phyloP scores from a whole-genome alignment of 1,140 invertebrate genomes.

The Diabrotica virgifera region DNA sequence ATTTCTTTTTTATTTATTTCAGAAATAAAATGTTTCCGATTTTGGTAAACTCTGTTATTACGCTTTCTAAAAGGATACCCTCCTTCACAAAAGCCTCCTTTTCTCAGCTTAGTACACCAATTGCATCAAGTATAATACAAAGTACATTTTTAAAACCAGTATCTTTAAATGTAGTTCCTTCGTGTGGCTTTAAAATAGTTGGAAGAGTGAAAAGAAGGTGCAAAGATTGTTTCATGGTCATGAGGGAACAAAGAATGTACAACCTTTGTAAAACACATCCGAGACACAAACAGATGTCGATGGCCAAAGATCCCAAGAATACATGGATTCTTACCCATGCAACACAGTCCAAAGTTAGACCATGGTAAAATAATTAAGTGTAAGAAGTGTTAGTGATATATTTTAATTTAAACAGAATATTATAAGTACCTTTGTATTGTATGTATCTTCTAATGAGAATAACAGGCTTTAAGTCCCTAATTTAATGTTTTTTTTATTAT shows the following conservation, averaged over 20 bases:
- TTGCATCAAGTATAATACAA: not conserved
- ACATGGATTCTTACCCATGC: conserved; percentile 72
- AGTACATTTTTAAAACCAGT: conserved; percentile 18
- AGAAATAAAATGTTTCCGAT: not conserved
- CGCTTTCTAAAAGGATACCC: not conserved
- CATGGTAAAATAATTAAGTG: conserved; percentile 49
- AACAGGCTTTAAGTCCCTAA: no score
- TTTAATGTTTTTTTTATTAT: no score
- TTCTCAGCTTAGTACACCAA: not conserved
- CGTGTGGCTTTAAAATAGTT: conserved; percentile 60
- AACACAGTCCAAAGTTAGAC: conserved; percentile 60
- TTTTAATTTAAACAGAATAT: no score
- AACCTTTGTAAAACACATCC: conserved; percentile 72
- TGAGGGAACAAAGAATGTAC: conserved; percentile 64
- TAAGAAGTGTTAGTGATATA: not conserved
- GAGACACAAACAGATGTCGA: conserved; percentile 76
- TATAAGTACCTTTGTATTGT: no score
- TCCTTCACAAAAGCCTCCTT: not conserved
- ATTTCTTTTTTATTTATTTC: not conserved
- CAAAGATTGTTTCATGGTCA: conserved; percentile 72
- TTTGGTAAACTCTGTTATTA: not conserved
- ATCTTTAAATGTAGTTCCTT: conserved; percentile 21
- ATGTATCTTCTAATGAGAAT: no score
- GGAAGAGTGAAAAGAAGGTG: conserved; percentile 62
- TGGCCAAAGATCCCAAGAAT: conserved; percentile 59